These are phyloP conservation scores for Oplegnathus fasciatus DNA, from an alignment of 2,113 vertebrate species.

Conservation along the genomic window DNA sequence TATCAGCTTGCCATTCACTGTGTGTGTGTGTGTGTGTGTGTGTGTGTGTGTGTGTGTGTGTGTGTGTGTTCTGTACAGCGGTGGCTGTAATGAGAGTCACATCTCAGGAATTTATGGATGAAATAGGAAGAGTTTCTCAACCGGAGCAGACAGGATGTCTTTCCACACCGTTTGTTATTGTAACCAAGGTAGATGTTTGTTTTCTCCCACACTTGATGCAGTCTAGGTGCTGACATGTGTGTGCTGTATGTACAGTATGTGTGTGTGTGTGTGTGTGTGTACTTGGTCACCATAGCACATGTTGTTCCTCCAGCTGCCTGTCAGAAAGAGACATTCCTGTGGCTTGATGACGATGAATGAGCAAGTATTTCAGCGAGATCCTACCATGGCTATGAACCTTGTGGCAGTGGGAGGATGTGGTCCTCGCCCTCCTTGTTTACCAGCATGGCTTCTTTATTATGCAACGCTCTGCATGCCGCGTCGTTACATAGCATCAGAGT, in stretches of 20 bases:
- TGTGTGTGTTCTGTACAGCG: constrained; percentile 8
- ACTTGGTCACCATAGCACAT: neutral
- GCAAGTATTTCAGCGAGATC: constrained; percentile 1
- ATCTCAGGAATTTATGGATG: constrained; percentile 47
- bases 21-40: neutral
- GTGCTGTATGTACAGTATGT: neutral
- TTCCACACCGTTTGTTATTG: constrained; percentile 8
- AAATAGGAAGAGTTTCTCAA: constrained; percentile 31
- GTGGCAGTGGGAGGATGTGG: constrained; percentile 34
- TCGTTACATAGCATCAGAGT: constrained; percentile 17
- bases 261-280: constrained; percentile 1
- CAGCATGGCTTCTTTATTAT: constrained; percentile 33
- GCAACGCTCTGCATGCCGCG: constrained; percentile 40
- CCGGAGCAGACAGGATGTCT: neutral
- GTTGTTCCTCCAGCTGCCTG: constrained; percentile 13
- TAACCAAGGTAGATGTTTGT: constrained; percentile 6
- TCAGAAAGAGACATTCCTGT: constrained; percentile 40
- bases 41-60: constrained; percentile 6
- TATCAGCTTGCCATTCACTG: constrained; percentile 10
- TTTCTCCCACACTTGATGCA: neutral
- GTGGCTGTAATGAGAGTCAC: constrained; percentile 20
- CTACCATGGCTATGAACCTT: neutral
- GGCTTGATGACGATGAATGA: constrained; percentile 17
- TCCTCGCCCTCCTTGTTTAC: constrained; percentile 61
- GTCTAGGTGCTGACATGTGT: constrained; percentile 8